Percentiles rank a stretch among this genome's conserved stretches.
phyloP scores from a whole-genome alignment of 2,797 vertebrate genomes.

The Hypotaenidia okinawae region DNA sequence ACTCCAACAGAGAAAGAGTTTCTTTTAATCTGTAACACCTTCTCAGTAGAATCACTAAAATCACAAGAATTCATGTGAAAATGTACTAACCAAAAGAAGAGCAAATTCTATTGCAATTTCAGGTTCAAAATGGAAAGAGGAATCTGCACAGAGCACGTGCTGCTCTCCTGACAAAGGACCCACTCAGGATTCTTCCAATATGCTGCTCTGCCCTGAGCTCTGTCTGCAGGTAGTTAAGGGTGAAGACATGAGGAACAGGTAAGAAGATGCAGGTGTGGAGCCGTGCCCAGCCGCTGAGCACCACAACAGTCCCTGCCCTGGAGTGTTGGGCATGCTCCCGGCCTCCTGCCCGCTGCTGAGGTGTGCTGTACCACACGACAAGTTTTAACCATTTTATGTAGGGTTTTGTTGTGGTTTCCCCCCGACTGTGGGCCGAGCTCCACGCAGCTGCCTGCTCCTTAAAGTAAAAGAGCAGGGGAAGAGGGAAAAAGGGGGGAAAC shows the following conservation, averaged over 20 bases:
- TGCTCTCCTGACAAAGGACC: not conserved
- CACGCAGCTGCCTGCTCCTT: too few relatives aligned
- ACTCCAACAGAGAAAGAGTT: not conserved
- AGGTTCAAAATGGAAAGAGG: not conserved
- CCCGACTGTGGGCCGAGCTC: too few relatives aligned
- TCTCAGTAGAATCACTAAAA: not conserved
- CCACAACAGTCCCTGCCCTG: too few relatives aligned
- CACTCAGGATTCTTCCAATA: not conserved
- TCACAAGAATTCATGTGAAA: rapidly evolving
- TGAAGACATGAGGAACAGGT: not conserved
- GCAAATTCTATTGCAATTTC: not conserved
- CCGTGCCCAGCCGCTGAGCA: too few relatives aligned
- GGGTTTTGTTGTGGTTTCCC: too few relatives aligned
- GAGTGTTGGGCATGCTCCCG: too few relatives aligned
- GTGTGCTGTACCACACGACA: too few relatives aligned
- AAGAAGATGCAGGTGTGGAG: not conserved
- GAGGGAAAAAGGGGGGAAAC: too few relatives aligned
- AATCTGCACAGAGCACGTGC: not conserved
- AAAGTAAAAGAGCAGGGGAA: too few relatives aligned
- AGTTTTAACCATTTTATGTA: too few relatives aligned
- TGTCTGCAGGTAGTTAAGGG: not conserved
- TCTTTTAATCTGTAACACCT: not conserved
- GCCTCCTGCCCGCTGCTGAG: too few relatives aligned
- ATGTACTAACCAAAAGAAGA: not conserved
- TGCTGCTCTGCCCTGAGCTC: too few relatives aligned